phyloP scores from a whole-genome alignment of 2,113 vertebrate species.

The Emberiza fucata region DNA sequence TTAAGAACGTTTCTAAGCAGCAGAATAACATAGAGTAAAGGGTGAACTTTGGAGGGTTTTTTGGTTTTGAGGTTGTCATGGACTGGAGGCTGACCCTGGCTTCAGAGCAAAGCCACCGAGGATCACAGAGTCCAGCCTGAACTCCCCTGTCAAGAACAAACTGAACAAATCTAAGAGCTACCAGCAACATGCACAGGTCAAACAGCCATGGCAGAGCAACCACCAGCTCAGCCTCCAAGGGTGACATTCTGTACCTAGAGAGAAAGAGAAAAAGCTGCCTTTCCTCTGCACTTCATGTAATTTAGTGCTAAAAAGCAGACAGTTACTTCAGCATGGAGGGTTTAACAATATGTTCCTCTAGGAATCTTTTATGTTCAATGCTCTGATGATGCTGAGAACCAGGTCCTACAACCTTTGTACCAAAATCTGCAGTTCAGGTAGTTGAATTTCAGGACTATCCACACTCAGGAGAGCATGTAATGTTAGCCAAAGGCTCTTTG shows the following conservation, averaged over 20 bases:
- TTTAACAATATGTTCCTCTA: neutral
- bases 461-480: neutral
- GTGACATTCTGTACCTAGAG: neutral
- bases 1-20: neutral
- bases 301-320: neutral
- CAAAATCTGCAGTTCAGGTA: neutral
- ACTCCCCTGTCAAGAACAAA: neutral
- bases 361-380: neutral
- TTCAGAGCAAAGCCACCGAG: neutral
- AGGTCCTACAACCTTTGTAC: neutral
- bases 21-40: neutral
- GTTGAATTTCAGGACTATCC: neutral
- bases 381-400: neutral
- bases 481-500: neutral
- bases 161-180: neutral
- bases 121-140: neutral
- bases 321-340: neutral
- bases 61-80: neutral
- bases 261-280: neutral
- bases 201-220: neutral
- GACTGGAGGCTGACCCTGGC: neutral
- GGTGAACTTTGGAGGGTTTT: neutral
- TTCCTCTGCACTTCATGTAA: fast-evolving
- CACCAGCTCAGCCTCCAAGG: neutral
- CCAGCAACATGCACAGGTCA: neutral